A percentile compares a stretch with the other conserved stretches of the same genome.
phyloP scores from a whole-genome alignment of 1,140 invertebrate genomes.

The Lanistes nyassanus region DNA sequence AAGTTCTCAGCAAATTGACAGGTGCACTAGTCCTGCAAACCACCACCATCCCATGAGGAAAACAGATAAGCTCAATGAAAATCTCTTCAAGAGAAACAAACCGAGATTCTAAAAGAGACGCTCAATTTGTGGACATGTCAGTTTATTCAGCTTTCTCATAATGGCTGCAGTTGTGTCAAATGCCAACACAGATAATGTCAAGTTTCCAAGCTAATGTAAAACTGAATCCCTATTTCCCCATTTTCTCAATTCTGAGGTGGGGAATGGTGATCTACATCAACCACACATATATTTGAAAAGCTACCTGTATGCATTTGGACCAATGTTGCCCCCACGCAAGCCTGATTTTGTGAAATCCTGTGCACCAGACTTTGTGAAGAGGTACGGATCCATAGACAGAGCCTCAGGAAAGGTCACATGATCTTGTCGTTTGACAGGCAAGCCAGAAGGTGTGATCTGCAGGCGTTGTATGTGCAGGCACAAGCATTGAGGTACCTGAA shows the following conservation, averaged over 20 bases:
- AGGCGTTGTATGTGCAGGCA: conserved; percentile 90
- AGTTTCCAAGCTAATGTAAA: too few relatives aligned
- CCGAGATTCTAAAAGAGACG: too few relatives aligned
- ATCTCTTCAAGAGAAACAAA: too few relatives aligned
- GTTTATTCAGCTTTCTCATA: too few relatives aligned
- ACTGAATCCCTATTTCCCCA: too few relatives aligned
- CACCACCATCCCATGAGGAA: background rate
- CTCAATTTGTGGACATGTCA: too few relatives aligned
- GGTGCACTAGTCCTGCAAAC: conserved; percentile 33
- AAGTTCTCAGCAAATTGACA: conserved; percentile 57
- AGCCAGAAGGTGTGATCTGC: conserved; percentile 80
- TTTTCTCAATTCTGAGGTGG: too few relatives aligned
- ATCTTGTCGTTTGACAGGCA: conserved; percentile 84
- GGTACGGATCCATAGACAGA: conserved; percentile 77
- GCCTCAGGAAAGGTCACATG: conserved; percentile 87
- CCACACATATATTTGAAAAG: too few relatives aligned
- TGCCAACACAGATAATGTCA: too few relatives aligned
- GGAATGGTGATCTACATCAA: too few relatives aligned
- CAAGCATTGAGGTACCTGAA: conserved; percentile 79
- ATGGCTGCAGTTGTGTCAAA: too few relatives aligned
- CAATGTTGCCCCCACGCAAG: conserved; percentile 34
- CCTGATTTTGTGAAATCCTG: conserved; percentile 22
- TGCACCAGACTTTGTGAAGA: conserved; percentile 68
- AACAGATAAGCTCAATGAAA: background rate
- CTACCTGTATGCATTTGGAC: conserved; percentile 4